Evolutionary conservation across 1,140 invertebrate species (phyloP), one percentile per base, ranked within the genome.

Genomic region (Brachionus plicatilis): DNA sequence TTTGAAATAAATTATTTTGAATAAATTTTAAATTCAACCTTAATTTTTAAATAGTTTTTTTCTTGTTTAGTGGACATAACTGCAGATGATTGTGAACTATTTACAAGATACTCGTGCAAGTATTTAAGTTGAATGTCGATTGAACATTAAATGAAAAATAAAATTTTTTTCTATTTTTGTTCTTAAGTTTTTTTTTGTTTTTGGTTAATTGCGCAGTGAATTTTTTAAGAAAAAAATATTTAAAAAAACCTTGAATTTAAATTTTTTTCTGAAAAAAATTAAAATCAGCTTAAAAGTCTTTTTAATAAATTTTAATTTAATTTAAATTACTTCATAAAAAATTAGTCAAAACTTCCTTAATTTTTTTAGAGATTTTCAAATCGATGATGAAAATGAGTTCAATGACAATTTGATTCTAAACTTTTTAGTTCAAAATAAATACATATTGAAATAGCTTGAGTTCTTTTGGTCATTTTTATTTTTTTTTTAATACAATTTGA

Each of bases 61-160:
- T 20, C 20, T 43, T 41, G 14, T 60, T 60, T 60, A 72, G 33
- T 72, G 68, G 68, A 72, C 68, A 72, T 43, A 72, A 72, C 68
- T 72, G 68, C 68, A 72, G 68, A 72, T 41, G 33, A 8, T 72
- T 72, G 33, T 45, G 9, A 68, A 68, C 66, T 41, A 43, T 72
- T 72, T 72, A 41, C 17, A 72, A 41, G 68, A 72, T 43, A 43
- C 29, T 72, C 68, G 68, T 72, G 68, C 68, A 72, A 41, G 37
- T 72, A 72, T 72, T 72, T 72, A 72, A 72, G 68, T 72, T 72
- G 68, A 72, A 72, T 72, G 68, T 43, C 37, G 29, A 60, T 20
- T 20, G 53, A 60, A 60, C 53, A 60, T 60, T 60, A 20, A 20
- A 60, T 27, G 53, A 56, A 56, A 56, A 14, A 11, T 1, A 24